Evolutionary conservation across 2,888 invertebrate species (phyloP).

Genomic region (Athripsodes cinereus): DNA sequence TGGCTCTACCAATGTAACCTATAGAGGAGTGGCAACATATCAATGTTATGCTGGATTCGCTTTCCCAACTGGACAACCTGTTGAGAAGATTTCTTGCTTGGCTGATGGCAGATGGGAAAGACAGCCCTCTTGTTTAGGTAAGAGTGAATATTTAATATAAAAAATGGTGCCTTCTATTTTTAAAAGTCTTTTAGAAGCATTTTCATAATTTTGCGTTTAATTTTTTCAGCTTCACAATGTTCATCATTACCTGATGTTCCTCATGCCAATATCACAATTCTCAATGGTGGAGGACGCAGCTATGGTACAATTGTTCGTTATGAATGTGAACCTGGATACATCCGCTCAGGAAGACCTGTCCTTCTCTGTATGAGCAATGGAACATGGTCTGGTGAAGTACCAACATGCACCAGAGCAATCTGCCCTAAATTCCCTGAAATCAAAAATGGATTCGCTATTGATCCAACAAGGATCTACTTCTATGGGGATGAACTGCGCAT

Average conservation of each 20-base stretch:
- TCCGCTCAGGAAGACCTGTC: slow-evolving; percentile 82
- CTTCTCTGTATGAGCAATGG: slow-evolving; percentile 93
- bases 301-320: slow-evolving; percentile 91
- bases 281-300: slow-evolving; percentile 87
- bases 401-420: slow-evolving; percentile 72
- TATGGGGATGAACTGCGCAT: slow-evolving; percentile 88
- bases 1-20: slow-evolving; percentile 92
- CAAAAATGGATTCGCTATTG: slow-evolving; percentile 82
- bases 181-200: not conserved
- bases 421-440: slow-evolving; percentile 74
- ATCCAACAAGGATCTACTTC: slow-evolving; percentile 67
- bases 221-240: slow-evolving; percentile 75
- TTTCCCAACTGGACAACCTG: slow-evolving; percentile 80
- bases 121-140: slow-evolving; percentile 83
- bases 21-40: slow-evolving; percentile 87
- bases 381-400: slow-evolving; percentile 90
- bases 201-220: not conserved
- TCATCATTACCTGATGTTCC: slow-evolving; percentile 79
- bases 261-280: slow-evolving; percentile 77
- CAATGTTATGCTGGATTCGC: slow-evolving; percentile 96
- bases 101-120: slow-evolving; percentile 90
- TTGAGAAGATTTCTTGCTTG: slow-evolving; percentile 83
- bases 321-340: slow-evolving; percentile 88
- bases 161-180: not conserved
- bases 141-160: no score